Evolutionary conservation across 2,888 invertebrate genomes (phyloP).

Genomic region (Cryptops parisi): DNA sequence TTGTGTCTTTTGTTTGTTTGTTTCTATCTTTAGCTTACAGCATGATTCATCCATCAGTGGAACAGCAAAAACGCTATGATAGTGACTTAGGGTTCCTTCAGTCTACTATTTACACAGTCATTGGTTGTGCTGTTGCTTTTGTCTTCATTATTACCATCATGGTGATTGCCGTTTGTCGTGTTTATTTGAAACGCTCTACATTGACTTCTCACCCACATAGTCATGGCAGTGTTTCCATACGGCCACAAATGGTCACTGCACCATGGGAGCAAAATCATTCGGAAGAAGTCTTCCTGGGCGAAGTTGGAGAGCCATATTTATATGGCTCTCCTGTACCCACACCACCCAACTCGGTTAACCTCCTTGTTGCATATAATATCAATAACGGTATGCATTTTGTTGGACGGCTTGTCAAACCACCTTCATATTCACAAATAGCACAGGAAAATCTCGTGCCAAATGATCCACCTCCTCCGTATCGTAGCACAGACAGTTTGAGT

Average conservation of each 20-base stretch:
- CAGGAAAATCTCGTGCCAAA: constrained; percentile 28
- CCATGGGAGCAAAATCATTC: background rate
- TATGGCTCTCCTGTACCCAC: constrained; percentile 1
- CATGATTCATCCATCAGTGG: constrained; percentile 3
- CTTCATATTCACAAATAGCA: constrained; percentile 33
- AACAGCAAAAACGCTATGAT: constrained; percentile 24
- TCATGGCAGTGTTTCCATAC: background rate
- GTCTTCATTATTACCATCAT: constrained; percentile 35
- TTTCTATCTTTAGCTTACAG: constrained; percentile 1
- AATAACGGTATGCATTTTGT: constrained; percentile 34
- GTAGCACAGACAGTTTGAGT: constrained; percentile 25
- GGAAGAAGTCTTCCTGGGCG: background rate
- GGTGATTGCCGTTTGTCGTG: constrained; percentile 34
- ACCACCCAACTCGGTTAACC: constrained; percentile 20
- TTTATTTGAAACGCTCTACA: constrained; percentile 31
- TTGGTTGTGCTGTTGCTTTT: constrained; percentile 36
- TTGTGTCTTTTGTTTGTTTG: background rate
- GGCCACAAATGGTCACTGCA: background rate
- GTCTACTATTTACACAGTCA: constrained; percentile 34
- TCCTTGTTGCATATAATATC: constrained; percentile 34
- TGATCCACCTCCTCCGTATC: constrained; percentile 39
- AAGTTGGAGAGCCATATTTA: background rate
- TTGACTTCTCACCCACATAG: constrained; percentile 13
- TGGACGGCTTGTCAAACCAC: constrained; percentile 32
- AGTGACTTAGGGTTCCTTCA: constrained; percentile 33